These are phyloP conservation scores for Amphipyra berbera DNA, from an alignment of 2,888 invertebrate genomes.

Conservation along the genomic window DNA sequence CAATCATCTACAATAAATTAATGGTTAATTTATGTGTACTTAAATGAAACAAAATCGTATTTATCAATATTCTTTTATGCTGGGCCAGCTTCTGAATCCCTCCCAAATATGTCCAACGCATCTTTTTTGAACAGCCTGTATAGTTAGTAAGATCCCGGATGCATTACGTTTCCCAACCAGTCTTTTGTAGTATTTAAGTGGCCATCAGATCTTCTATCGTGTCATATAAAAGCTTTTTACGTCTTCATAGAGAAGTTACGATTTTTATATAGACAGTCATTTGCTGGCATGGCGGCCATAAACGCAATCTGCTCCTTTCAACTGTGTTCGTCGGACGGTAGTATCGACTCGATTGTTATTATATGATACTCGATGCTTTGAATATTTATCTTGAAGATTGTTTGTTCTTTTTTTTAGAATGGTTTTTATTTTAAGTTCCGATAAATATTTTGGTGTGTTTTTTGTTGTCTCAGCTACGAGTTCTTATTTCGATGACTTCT, in stretches of 20 bases:
- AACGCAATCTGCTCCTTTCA: slow-evolving; percentile 49
- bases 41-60: too few relatives aligned
- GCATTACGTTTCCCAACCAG: slow-evolving; percentile 28
- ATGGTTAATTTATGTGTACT: too few relatives aligned
- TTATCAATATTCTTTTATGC: too few relatives aligned
- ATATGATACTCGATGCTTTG: slow-evolving; percentile 30
- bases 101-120: too few relatives aligned
- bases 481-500: too few relatives aligned
- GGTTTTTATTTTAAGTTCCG: slow-evolving; percentile 20
- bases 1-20: too few relatives aligned
- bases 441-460: background rate
- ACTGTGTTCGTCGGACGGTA: slow-evolving; percentile 22
- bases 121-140: slow-evolving; percentile 4
- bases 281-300: slow-evolving; percentile 42
- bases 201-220: slow-evolving; percentile 51
- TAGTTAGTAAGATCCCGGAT: slow-evolving; percentile 21
- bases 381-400: slow-evolving; percentile 40
- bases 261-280: slow-evolving; percentile 55
- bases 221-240: slow-evolving; percentile 55
- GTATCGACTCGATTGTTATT: slow-evolving; percentile 32
- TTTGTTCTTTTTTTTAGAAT: slow-evolving; percentile 31
- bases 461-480: slow-evolving; percentile 1
- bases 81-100: too few relatives aligned
- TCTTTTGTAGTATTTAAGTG: slow-evolving; percentile 53
- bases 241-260: slow-evolving; percentile 50